Evolutionary conservation across 2,113 vertebrate genomes (phyloP).

Genomic region (Heterotilapia buettikoferi): DNA sequence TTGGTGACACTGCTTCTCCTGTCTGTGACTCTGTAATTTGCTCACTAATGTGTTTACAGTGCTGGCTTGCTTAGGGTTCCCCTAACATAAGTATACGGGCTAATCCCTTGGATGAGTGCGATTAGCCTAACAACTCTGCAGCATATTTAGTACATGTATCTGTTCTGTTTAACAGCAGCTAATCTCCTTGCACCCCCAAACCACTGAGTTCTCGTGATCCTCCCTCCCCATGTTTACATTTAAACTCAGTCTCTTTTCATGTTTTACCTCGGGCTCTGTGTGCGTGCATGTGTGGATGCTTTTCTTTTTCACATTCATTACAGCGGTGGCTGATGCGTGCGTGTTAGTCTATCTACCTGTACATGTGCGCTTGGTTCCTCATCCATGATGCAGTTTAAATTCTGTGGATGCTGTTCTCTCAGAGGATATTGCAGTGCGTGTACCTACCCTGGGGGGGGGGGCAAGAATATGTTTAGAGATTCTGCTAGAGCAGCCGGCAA

Average conservation of each 20-base stretch:
- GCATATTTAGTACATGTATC: slow-evolving; percentile 54
- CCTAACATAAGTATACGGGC: slow-evolving; percentile 26
- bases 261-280: slow-evolving; percentile 22
- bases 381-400: background rate
- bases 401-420: slow-evolving; percentile 2
- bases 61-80: slow-evolving; percentile 12
- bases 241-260: slow-evolving; percentile 22
- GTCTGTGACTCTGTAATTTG: background rate
- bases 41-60: slow-evolving; percentile 17
- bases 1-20: slow-evolving; percentile 4
- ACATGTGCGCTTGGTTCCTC: background rate
- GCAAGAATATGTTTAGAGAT: slow-evolving; percentile 15
- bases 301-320: background rate
- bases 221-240: slow-evolving; percentile 43
- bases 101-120: slow-evolving; percentile 61
- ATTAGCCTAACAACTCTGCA: slow-evolving; percentile 54
- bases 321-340: background rate
- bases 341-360: background rate
- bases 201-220: slow-evolving; percentile 44
- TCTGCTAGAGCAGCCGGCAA: slow-evolving; percentile 16
- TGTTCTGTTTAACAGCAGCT: slow-evolving; percentile 57
- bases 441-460: background rate
- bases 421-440: background rate
- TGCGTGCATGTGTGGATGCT: background rate
- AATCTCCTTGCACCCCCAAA: slow-evolving; percentile 57